Conservation (phyloP, 2,888 invertebrate genomes). For the Pheosia tremula region DNA sequence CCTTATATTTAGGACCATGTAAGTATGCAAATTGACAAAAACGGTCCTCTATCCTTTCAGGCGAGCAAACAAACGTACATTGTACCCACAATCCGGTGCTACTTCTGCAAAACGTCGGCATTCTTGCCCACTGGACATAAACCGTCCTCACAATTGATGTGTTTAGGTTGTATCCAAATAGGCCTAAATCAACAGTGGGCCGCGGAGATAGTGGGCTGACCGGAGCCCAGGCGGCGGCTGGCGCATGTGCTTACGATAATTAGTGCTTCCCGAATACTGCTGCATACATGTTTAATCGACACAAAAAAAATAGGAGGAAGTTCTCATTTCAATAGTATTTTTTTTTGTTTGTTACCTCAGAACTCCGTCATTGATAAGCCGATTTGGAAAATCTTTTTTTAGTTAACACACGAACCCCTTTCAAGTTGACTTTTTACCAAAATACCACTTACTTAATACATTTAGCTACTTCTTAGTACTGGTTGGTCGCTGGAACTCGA, state of each 20-base stretch:
- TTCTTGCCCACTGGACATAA: slow-evolving; percentile 14
- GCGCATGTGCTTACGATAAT: slow-evolving; percentile 29
- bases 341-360: too few relatives aligned
- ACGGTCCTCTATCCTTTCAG: neutral
- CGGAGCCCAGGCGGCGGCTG: slow-evolving; percentile 17
- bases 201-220: slow-evolving; percentile 30
- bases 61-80: neutral
- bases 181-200: slow-evolving; percentile 44
- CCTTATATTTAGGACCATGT: neutral
- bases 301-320: too few relatives aligned
- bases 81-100: slow-evolving; percentile 2
- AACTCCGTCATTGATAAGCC: too few relatives aligned
- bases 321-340: too few relatives aligned
- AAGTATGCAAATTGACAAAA: neutral
- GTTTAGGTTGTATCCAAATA: slow-evolving; percentile 38
- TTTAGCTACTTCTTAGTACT: too few relatives aligned
- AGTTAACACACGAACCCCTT: too few relatives aligned
- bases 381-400: too few relatives aligned
- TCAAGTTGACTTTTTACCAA: too few relatives aligned
- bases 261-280: slow-evolving; percentile 21
- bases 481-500: too few relatives aligned
- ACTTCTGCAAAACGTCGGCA: slow-evolving; percentile 1
- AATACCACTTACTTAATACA: too few relatives aligned
- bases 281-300: neutral
- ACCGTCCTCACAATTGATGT: slow-evolving; percentile 34